Evolutionary conservation across 2,888 invertebrate genomes (phyloP), one percentile per base, ranked within the genome.

Genomic region (Phalera bucephala): DNA sequence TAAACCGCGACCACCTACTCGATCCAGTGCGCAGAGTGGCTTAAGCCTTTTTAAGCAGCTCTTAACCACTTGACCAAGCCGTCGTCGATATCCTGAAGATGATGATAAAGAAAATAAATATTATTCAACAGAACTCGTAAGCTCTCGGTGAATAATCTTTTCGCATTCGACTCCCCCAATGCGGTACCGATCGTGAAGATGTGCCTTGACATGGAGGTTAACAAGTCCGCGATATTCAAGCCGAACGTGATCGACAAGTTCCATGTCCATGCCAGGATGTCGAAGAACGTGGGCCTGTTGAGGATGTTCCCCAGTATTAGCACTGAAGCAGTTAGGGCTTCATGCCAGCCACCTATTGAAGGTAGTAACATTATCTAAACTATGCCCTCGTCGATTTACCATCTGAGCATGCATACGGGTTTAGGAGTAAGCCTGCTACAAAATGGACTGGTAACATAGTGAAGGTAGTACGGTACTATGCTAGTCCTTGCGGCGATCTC

Each of bases 291-390:
- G 1, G 96, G 96, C 0, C 77, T 98, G 12, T 74, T 99, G 26
- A 91, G 97, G 8, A 92, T 99, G 58, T 99, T 98, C 71, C 99
- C 99, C 0, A 96, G 97, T 49, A 97, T 99, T 62, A 95, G 96
- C 6, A 88, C 92, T 0, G 93, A 94, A 23, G 95, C 96, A 12
- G 91, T 96, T 1, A 90, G 80, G 49, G 93, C 94, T 0, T 94
- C 95, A 64, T 80, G 95, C 21, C 92, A 94, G 50, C 93, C 96
- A 1, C 95, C 97, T 8, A 94, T 95, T 41, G 85, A 90, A 58
- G 93, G 90, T 89, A 65, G 44, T 45, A n/a, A n/a, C 2, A 22
- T 22, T 9, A 8, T 22, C 2, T 9, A 22, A 3, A 17, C 17
- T 17, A 3, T 17, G 3, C 17, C 3, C 17, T 3, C 17, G 5